Evolutionary conservation across 1,140 invertebrate species (phyloP).

Genomic region (Zaprionus vittiger): DNA sequence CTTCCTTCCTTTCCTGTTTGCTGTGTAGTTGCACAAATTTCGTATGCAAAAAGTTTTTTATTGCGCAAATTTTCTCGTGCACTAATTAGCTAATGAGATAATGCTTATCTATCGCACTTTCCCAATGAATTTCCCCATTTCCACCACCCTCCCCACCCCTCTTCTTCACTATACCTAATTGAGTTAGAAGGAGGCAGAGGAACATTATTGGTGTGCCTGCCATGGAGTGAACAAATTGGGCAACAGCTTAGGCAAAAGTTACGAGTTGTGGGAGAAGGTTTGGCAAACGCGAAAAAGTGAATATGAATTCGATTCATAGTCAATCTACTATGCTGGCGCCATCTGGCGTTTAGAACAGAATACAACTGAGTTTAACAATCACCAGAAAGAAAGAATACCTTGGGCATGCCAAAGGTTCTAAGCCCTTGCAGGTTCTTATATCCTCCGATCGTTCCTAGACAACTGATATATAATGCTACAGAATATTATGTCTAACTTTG

Average conservation of each 20-base stretch:
- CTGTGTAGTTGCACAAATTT: constrained; percentile 21
- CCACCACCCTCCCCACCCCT: too few relatives aligned
- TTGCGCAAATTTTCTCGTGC: constrained; percentile 74
- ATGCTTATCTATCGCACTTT: constrained; percentile 72
- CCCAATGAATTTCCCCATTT: constrained; percentile 31
- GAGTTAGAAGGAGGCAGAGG: neutral
- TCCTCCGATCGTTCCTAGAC: too few relatives aligned
- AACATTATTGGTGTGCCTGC: constrained; percentile 17
- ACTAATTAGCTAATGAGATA: constrained; percentile 82
- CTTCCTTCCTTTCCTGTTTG: neutral
- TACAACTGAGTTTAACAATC: neutral
- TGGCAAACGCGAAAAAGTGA: neutral
- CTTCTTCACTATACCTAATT: neutral
- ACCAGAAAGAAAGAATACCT: too few relatives aligned
- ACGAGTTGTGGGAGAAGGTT: neutral
- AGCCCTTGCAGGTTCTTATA: too few relatives aligned
- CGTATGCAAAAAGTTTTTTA: constrained; percentile 71
- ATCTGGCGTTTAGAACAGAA: neutral
- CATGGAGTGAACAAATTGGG: neutral
- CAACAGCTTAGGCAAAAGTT: constrained; percentile 26
- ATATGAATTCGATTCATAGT: neutral
- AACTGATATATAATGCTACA: too few relatives aligned
- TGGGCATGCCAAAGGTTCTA: too few relatives aligned
- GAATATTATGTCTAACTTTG: too few relatives aligned
- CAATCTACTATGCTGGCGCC: neutral